Percentiles rank a stretch among this genome's conserved stretches.
Evolutionary conservation across 2,113 vertebrate species (phyloP).

Genomic region (Cavia aperea): DNA sequence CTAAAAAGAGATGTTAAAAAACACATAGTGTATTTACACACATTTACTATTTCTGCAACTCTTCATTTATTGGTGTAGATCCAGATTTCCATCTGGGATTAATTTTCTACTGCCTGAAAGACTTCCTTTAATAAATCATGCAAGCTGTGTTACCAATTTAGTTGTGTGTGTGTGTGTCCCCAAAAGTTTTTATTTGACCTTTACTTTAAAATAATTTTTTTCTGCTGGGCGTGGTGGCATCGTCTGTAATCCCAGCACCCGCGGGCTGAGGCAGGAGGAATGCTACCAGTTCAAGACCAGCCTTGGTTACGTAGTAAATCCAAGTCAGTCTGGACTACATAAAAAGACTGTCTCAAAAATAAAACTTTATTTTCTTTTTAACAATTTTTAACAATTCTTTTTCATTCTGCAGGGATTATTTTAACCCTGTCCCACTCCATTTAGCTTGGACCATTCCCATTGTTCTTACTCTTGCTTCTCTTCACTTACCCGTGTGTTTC

Average conservation of each 20-base stretch:
- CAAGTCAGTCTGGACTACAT: background rate
- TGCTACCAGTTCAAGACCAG: background rate
- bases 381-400: background rate
- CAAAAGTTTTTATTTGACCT: background rate
- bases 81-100: background rate
- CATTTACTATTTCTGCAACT: background rate
- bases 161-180: background rate
- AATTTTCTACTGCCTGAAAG: background rate
- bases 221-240: background rate
- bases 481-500: background rate
- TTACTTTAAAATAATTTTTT: background rate
- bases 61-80: background rate
- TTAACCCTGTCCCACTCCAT: background rate
- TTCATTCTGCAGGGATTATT: background rate
- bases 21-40: background rate
- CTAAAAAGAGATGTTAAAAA: background rate
- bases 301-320: background rate
- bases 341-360: background rate
- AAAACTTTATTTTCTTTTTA: background rate
- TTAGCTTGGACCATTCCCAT: background rate
- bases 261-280: background rate
- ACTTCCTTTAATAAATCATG: background rate
- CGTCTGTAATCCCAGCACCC: background rate
- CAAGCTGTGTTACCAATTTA: background rate
- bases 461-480: background rate